Percentiles rank a stretch among this genome's conserved stretches.
Evolutionary conservation across 2,888 invertebrate species (phyloP).

Genomic region (Lordiphosa fenestrarum): DNA sequence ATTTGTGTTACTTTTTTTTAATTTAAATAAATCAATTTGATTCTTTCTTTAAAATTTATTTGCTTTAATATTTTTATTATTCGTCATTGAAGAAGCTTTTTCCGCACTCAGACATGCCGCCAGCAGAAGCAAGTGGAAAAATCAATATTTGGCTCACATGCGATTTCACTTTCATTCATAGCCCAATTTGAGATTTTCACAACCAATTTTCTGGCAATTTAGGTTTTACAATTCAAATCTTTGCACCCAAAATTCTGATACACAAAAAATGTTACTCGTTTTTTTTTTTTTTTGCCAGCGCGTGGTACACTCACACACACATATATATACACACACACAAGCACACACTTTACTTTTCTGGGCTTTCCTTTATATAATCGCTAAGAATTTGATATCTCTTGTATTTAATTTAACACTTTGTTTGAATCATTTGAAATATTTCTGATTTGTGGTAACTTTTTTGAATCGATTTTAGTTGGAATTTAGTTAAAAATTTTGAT

Average conservation of each 20-base stretch:
- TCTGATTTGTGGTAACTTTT: slow-evolving; percentile 15
- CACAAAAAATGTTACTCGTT: slow-evolving; percentile 59
- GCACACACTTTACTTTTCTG: slow-evolving; percentile 47
- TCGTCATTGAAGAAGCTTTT: background rate
- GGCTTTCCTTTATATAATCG: slow-evolving; percentile 64
- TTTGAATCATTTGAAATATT: slow-evolving; percentile 9
- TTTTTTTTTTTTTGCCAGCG: slow-evolving; percentile 51
- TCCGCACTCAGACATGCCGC: background rate
- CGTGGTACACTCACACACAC: slow-evolving; percentile 44
- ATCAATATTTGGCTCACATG: slow-evolving; percentile 61
- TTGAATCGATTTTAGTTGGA: slow-evolving; percentile 10
- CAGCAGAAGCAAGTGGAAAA: slow-evolving; percentile 41
- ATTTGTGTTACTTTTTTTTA: too few relatives aligned
- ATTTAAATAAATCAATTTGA: slow-evolving; percentile 2
- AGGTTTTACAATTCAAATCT: slow-evolving; percentile 16
- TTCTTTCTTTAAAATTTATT: slow-evolving; percentile 11
- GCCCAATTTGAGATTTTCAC: background rate
- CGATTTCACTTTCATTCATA: slow-evolving; percentile 60
- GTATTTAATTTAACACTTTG: slow-evolving; percentile 16
- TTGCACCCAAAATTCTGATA: slow-evolving; percentile 56
- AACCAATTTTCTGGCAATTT: slow-evolving; percentile 1
- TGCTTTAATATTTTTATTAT: slow-evolving; percentile 1
- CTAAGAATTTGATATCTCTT: slow-evolving; percentile 11
- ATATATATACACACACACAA: slow-evolving; percentile 14
- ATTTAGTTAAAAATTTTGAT: slow-evolving; percentile 22